Conservation (phyloP, 1,140 invertebrate species). For the Magallana ariakensis region DNA sequence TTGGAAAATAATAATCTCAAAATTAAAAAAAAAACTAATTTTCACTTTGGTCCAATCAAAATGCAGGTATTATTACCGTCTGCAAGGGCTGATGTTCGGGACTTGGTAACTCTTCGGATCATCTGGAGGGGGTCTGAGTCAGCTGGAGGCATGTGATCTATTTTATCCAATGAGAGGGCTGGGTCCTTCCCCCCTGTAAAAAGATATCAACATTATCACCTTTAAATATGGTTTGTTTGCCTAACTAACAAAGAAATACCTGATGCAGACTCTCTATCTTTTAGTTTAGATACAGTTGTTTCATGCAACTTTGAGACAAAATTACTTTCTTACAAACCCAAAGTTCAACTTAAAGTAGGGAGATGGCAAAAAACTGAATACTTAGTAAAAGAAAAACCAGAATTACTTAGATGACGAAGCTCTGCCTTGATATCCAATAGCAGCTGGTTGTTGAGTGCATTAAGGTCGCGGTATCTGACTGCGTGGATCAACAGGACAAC, state of each 20-base stretch:
- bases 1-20: not conserved
- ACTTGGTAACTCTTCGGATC: not conserved
- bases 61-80: not conserved
- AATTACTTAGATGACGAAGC: not conserved
- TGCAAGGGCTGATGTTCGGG: not conserved
- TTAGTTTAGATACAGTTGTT: not conserved
- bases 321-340: not conserved
- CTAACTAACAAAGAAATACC: too few species aligned
- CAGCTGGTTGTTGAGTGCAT: conserved; percentile 76
- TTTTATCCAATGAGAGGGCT: not conserved
- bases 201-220: not conserved
- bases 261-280: too few species aligned
- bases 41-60: not conserved
- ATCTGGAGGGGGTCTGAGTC: not conserved
- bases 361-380: not conserved
- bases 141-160: not conserved
- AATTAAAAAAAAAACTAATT: not conserved
- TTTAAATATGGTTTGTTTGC: not conserved
- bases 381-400: too few species aligned
- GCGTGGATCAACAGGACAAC: conserved; percentile 67
- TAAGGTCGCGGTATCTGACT: conserved; percentile 75
- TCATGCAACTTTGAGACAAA: not conserved
- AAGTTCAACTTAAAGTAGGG: not conserved
- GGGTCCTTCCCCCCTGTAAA: not conserved
- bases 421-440: conserved; percentile 73